phyloP scores from a whole-genome alignment of 2,888 invertebrate genomes.

The Athrips mouffetella region DNA sequence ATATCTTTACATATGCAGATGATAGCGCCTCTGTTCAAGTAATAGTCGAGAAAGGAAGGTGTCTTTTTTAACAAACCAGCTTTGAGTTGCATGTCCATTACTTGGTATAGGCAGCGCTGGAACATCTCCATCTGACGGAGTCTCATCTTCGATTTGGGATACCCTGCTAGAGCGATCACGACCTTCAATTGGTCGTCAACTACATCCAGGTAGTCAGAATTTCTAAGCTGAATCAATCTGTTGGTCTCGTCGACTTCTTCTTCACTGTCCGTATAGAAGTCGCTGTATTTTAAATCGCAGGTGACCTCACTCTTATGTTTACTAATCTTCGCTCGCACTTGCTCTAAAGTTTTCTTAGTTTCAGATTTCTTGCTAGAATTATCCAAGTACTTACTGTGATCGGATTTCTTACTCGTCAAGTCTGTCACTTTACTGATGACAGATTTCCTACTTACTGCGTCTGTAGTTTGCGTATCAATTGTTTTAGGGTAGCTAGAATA shows the following conservation, averaged over 20 bases:
- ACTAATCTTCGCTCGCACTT: constrained; percentile 25
- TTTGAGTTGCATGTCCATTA: constrained; percentile 64
- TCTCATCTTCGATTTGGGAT: constrained; percentile 62
- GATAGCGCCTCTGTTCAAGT: constrained; percentile 61
- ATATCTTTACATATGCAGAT: constrained; percentile 63
- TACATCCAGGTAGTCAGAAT: constrained; percentile 56
- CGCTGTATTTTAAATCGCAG: constrained; percentile 50
- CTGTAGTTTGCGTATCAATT: constrained; percentile 22
- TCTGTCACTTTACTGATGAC: constrained; percentile 37
- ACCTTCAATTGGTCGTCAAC: constrained; percentile 59
- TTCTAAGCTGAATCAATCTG: constrained; percentile 54
- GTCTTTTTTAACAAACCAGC: constrained; percentile 51
- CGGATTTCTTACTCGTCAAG: constrained; percentile 37
- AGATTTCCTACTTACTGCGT: constrained; percentile 26
- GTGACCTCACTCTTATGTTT: constrained; percentile 42
- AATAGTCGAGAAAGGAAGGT: constrained; percentile 61
- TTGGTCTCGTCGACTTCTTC: constrained; percentile 58
- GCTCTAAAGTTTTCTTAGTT: constrained; percentile 42
- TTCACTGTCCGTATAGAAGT: constrained; percentile 54
- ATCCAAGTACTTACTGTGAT: constrained; percentile 38
- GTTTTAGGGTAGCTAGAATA: constrained; percentile 25
- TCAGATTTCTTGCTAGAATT: constrained; percentile 39
- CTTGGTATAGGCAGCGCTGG: constrained; percentile 49
- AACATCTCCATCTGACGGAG: constrained; percentile 58
- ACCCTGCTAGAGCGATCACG: constrained; percentile 57